Conservation (phyloP, 2,888 invertebrate species). For the Tipula lateralis region DNA sequence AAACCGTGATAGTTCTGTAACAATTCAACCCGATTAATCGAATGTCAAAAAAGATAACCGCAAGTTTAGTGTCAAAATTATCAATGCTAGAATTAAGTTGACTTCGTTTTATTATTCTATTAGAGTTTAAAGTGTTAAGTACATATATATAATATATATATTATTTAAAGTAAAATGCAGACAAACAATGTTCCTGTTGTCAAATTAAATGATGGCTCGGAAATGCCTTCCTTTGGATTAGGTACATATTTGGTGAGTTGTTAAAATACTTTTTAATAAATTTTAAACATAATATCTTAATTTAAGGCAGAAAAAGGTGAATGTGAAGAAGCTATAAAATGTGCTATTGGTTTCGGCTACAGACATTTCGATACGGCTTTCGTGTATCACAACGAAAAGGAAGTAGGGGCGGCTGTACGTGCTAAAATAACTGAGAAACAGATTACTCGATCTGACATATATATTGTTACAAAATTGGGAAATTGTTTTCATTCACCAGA, state of each 20-base stretch:
- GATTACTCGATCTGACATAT: constrained; percentile 63
- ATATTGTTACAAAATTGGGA: constrained; percentile 54
- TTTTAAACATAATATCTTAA: neutral
- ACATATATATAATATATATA: no score
- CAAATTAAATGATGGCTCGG: constrained; percentile 54
- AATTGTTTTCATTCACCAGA: constrained; percentile 59
- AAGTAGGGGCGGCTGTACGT: constrained; percentile 61
- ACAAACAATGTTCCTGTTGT: constrained; percentile 50
- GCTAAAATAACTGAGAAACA: constrained; percentile 60
- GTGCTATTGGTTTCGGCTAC: constrained; percentile 69
- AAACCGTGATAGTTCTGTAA: no score
- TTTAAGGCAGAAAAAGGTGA: constrained; percentile 62
- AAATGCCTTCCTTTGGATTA: constrained; percentile 60
- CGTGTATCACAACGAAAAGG: constrained; percentile 63
- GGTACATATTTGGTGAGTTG: constrained; percentile 66
- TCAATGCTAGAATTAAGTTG: no score
- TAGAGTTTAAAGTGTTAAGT: no score
- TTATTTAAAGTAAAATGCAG: neutral
- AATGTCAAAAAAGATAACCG: no score
- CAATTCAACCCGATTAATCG: no score
- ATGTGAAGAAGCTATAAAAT: constrained; percentile 60
- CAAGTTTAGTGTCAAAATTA: no score
- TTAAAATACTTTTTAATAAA: neutral
- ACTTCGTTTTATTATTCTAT: no score
- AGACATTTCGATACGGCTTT: constrained; percentile 63